Conservation (phyloP, 2,888 invertebrate genomes). For the Strigamia transsilvanica region DNA sequence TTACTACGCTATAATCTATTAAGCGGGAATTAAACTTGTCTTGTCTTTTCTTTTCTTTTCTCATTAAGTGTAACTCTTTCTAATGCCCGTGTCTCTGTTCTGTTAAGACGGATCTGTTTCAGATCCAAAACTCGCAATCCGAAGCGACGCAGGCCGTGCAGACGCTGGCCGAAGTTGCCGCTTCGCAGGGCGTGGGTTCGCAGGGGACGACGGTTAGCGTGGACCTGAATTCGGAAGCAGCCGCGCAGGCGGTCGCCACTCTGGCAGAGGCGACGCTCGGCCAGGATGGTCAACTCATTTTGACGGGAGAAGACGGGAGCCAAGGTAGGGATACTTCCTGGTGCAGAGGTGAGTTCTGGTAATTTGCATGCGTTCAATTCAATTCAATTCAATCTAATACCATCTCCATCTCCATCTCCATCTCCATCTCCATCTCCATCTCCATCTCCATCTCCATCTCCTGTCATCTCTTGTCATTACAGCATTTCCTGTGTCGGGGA, state of each 20-base stretch:
- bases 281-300: constrained; percentile 92
- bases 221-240: constrained; percentile 73
- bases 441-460: too few species aligned
- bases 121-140: constrained; percentile 56
- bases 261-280: constrained; percentile 90
- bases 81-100: constrained; percentile 36
- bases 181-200: constrained; percentile 65
- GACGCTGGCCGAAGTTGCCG: constrained; percentile 71
- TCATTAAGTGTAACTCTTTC: neutral
- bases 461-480: neutral
- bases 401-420: too few species aligned
- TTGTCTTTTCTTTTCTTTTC: too few species aligned
- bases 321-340: constrained; percentile 58
- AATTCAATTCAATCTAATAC: too few species aligned
- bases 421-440: too few species aligned
- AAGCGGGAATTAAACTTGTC: too few species aligned
- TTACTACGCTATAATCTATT: too few species aligned
- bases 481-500: constrained; percentile 76
- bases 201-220: constrained; percentile 72
- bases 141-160: constrained; percentile 63
- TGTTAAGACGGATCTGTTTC: constrained; percentile 38
- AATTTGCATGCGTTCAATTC: neutral
- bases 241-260: constrained; percentile 65
- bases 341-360: constrained; percentile 50
- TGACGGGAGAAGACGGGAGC: constrained; percentile 91